Percentiles rank a stretch among this genome's conserved stretches.
Conservation (phyloP, 2,113 vertebrate species). For the Ammodytes marinus region DNA sequence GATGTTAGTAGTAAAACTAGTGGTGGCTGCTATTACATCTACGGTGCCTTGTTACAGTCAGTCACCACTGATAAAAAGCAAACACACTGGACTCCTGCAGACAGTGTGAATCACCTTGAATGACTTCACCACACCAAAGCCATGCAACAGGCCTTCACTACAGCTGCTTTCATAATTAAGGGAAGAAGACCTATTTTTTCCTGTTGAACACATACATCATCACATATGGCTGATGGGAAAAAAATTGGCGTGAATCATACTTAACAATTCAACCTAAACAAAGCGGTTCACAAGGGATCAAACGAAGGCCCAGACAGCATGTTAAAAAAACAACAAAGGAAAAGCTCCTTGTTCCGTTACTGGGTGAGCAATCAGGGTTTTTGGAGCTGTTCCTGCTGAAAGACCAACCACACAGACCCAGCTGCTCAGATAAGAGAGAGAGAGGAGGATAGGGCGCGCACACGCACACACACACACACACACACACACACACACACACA, state of each 20-base stretch:
- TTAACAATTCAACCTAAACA: slow-evolving; percentile 33
- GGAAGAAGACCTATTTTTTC: slow-evolving; percentile 9
- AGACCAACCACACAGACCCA: slow-evolving; percentile 37
- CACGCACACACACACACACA: too few species aligned
- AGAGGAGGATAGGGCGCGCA: slow-evolving; percentile 21
- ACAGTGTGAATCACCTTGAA: slow-evolving; percentile 38
- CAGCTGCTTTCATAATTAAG: slow-evolving; percentile 30
- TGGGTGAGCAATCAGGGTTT: slow-evolving; percentile 29
- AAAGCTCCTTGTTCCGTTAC: slow-evolving; percentile 45
- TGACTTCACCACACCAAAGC: background rate
- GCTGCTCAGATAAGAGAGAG: slow-evolving; percentile 47
- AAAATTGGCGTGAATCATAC: slow-evolving; percentile 30
- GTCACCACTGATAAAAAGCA: slow-evolving; percentile 23
- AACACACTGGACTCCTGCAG: slow-evolving; percentile 36
- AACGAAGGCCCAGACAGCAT: slow-evolving; percentile 29
- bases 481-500: too few species aligned
- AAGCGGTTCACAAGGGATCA: slow-evolving; percentile 35
- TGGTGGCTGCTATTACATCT: too few species aligned
- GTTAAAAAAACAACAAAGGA: slow-evolving; percentile 56
- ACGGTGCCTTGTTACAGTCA: too few species aligned
- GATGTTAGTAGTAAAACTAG: too few species aligned
- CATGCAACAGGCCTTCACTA: background rate
- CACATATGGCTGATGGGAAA: slow-evolving; percentile 9
- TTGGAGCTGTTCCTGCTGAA: slow-evolving; percentile 34
- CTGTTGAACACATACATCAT: slow-evolving; percentile 4